These are phyloP conservation scores for Lasioglossum morio DNA, from an alignment of 2,888 invertebrate species.

Conservation along the genomic window DNA sequence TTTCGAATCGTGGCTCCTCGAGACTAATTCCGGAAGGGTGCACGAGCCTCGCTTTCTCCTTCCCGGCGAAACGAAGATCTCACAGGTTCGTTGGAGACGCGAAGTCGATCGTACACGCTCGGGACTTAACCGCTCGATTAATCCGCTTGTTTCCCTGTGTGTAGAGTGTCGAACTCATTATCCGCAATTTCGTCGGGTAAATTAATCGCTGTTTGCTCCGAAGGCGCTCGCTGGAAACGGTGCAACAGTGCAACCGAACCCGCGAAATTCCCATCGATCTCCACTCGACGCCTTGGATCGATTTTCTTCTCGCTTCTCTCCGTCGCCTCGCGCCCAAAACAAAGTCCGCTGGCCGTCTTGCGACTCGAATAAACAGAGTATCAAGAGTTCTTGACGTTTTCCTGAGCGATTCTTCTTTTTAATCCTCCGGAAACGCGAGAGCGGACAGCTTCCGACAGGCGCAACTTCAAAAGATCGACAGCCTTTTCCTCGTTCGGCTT, in stretches of 20 bases:
- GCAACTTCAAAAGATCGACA: not conserved
- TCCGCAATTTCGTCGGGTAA: conserved; percentile 37
- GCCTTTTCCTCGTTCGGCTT: not conserved
- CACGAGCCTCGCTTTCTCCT: not conserved
- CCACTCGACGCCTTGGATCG: not conserved
- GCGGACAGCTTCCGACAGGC: not conserved
- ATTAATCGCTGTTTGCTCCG: conserved; percentile 45
- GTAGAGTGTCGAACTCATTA: conserved; percentile 45
- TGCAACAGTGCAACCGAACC: not conserved
- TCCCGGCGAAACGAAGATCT: not conserved
- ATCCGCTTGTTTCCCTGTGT: conserved; percentile 36
- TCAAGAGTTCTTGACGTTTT: not conserved
- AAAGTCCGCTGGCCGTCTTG: not conserved
- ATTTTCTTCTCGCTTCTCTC: not conserved
- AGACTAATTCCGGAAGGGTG: not conserved
- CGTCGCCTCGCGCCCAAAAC: not conserved
- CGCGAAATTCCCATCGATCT: conserved; percentile 25
- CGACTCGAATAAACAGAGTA: not conserved
- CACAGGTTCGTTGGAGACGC: not conserved
- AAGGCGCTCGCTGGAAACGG: conserved; percentile 3
- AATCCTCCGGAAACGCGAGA: not conserved
- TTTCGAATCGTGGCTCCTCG: not conserved
- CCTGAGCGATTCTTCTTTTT: not conserved
- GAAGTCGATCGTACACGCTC: not conserved
- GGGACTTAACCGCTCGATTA: conserved; percentile 42